Percentiles rank a stretch among this genome's conserved stretches.
Evolutionary conservation across 2,888 invertebrate species (phyloP).

Genomic region (Toxonevra muliebris): DNA sequence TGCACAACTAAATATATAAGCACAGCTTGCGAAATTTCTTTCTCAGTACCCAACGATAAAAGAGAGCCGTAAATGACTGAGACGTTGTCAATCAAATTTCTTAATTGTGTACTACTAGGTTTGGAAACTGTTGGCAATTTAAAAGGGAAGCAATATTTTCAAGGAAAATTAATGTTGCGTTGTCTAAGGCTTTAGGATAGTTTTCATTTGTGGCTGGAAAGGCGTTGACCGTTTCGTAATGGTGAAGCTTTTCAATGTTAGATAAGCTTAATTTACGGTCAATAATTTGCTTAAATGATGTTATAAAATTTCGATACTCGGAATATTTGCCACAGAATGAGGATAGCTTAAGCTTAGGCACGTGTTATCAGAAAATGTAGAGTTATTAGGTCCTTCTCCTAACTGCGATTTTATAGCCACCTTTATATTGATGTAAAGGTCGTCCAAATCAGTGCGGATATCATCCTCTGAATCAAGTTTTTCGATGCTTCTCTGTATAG

Average conservation of each 20-base stretch:
- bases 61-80: too few species aligned
- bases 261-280: neutral
- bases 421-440: constrained; percentile 17
- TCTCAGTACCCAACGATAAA: neutral
- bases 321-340: neutral
- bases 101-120: too few species aligned
- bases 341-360: neutral
- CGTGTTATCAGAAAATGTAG: neutral
- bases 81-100: too few species aligned
- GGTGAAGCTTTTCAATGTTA: neutral
- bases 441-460: constrained; percentile 16
- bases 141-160: too few species aligned
- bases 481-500: constrained; percentile 19
- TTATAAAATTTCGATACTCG: neutral
- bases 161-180: too few species aligned
- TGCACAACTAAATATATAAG: constrained; percentile 8
- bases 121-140: too few species aligned
- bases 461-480: constrained; percentile 10
- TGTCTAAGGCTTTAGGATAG: too few species aligned
- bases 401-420: constrained; percentile 12
- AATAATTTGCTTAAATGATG: neutral
- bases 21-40: constrained; percentile 12
- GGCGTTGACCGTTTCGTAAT: too few species aligned
- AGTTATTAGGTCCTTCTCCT: constrained; percentile 4
- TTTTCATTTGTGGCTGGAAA: too few species aligned